Conservation (phyloP, 2,113 vertebrate genomes). For the Panurus biarmicus region DNA sequence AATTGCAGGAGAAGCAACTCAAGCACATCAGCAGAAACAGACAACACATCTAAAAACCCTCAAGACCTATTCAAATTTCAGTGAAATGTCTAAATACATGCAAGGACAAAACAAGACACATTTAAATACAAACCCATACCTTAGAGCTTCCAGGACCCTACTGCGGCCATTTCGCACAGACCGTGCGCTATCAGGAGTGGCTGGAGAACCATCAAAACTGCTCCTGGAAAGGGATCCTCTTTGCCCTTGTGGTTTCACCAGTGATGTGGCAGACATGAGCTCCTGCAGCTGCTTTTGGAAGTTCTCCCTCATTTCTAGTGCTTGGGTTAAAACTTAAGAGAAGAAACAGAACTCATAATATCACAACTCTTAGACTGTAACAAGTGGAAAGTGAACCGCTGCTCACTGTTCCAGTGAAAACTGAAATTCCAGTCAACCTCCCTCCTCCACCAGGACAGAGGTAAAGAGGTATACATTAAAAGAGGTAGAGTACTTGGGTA, state of each 20-base stretch:
- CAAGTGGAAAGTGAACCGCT: background rate
- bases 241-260: conserved; percentile 75
- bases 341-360: background rate
- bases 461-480: background rate
- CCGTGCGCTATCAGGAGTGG: conserved; percentile 75
- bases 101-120: background rate
- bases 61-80: background rate
- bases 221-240: conserved; percentile 71
- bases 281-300: conserved; percentile 93
- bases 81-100: background rate
- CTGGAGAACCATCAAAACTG: conserved; percentile 70
- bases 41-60: background rate
- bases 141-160: conserved; percentile 85
- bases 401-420: background rate
- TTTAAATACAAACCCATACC: conserved; percentile 62
- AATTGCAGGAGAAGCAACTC: background rate
- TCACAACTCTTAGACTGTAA: background rate
- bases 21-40: background rate
- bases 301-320: conserved; percentile 90
- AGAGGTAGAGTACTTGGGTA: background rate
- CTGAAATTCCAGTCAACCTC: background rate
- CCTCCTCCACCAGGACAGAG: background rate
- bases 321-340: conserved; percentile 77
- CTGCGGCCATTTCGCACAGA: conserved; percentile 77
- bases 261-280: conserved; percentile 93